Evolutionary conservation across 2,888 invertebrate genomes (phyloP).

Genomic region (Gastracanthus pulcherrimus): DNA sequence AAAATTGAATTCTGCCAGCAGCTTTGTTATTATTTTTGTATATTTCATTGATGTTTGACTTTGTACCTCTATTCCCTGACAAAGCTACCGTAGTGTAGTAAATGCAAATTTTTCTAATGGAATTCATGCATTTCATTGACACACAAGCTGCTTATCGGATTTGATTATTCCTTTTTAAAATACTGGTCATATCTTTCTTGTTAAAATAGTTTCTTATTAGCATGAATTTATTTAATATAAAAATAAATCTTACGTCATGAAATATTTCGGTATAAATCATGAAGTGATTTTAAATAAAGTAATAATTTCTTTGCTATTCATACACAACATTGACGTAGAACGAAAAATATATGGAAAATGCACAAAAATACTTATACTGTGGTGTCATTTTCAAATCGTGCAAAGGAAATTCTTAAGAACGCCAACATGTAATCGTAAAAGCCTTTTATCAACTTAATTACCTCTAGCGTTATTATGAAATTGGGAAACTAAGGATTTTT

Average conservation of each 20-base stretch:
- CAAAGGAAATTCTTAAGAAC: neutral
- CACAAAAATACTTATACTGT: neutral
- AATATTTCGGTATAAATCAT: too few species aligned
- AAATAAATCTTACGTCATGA: too few species aligned
- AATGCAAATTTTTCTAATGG: neutral
- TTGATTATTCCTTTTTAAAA: neutral
- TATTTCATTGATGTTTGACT: neutral
- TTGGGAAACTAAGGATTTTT: neutral
- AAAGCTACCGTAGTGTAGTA: neutral
- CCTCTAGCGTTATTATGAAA: neutral
- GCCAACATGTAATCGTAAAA: too few species aligned
- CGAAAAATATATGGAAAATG: neutral
- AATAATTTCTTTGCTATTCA: too few species aligned
- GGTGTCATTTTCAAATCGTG: neutral
- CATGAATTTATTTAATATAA: neutral
- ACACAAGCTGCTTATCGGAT: neutral
- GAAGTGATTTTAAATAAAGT: too few species aligned
- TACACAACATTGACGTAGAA: too few species aligned
- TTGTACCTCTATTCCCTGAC: neutral
- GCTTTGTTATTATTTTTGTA: neutral
- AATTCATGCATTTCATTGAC: conserved; percentile 25
- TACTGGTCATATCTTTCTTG: neutral
- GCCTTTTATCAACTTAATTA: too few species aligned
- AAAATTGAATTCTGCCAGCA: neutral
- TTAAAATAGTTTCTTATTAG: neutral